Conservation (phyloP, 2,888 invertebrate genomes). For the Drosophila mettleri region DNA sequence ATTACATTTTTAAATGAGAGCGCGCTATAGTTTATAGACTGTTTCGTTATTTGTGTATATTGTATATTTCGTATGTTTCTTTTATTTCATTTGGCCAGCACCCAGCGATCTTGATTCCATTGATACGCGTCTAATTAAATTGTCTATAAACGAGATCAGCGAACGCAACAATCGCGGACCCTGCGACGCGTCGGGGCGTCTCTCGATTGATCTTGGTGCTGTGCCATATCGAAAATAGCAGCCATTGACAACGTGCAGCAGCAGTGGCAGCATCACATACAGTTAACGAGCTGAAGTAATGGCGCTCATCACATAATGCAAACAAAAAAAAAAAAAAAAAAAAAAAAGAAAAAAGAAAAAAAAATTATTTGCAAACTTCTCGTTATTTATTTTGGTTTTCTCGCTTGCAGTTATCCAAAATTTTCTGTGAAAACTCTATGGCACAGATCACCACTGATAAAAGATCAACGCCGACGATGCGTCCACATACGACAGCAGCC, state of each 20-base stretch:
- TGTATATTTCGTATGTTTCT: neutral
- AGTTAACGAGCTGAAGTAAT: constrained; percentile 38
- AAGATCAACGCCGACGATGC: constrained; percentile 67
- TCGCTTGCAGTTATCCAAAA: constrained; percentile 73
- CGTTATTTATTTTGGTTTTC: neutral
- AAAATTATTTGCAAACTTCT: neutral
- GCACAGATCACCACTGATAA: constrained; percentile 84
- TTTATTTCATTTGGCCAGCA: constrained; percentile 41
- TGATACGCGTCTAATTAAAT: constrained; percentile 35
- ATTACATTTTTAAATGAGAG: constrained; percentile 28
- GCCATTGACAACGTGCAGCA: constrained; percentile 65
- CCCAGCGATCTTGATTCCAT: constrained; percentile 65
- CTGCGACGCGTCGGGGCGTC: constrained; percentile 5
- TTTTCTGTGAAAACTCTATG: constrained; percentile 79
- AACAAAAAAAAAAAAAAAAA: constrained; percentile 26
- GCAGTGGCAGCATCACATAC: constrained; percentile 13
- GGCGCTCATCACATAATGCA: constrained; percentile 51
- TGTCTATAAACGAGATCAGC: constrained; percentile 49
- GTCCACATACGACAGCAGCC: constrained; percentile 42
- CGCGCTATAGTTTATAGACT: neutral
- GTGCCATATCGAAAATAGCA: constrained; percentile 84
- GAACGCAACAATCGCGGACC: constrained; percentile 1
- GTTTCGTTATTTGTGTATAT: constrained; percentile 1
- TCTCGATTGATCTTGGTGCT: constrained; percentile 77
- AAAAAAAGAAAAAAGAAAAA: too few species aligned